Percentiles rank a stretch among this genome's conserved stretches.
phyloP scores from a whole-genome alignment of 2,797 vertebrate species.

The Onychomys leucogaster region DNA sequence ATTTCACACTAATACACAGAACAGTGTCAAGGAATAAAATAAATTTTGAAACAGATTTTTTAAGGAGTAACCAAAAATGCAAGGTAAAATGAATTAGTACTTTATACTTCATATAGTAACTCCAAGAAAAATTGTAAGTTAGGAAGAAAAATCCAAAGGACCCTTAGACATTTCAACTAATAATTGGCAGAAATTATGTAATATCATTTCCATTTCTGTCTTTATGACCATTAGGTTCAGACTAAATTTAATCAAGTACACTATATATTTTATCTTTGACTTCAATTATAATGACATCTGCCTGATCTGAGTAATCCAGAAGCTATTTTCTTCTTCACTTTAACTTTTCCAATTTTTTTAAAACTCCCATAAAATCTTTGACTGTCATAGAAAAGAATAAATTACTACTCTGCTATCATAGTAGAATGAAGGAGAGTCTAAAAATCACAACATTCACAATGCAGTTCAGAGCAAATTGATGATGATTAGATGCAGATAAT shows the following conservation, averaged over 20 bases:
- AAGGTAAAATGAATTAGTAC: background rate
- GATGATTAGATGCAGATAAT: background rate
- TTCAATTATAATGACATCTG: constrained; percentile 69
- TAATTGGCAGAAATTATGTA: constrained; percentile 38
- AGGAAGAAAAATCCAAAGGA: constrained; percentile 34
- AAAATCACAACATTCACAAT: constrained; percentile 35
- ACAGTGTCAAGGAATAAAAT: background rate
- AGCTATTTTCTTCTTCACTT: constrained; percentile 67
- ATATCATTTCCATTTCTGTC: constrained; percentile 65
- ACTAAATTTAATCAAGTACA: constrained; percentile 66
- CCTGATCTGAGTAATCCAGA: constrained; percentile 51
- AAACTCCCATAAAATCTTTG: constrained; percentile 59
- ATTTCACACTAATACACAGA: background rate
- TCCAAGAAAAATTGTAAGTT: background rate
- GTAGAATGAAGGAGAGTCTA: background rate
- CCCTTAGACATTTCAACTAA: constrained; percentile 13
- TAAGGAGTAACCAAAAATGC: background rate
- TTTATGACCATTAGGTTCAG: constrained; percentile 45
- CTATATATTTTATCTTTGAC: constrained; percentile 61
- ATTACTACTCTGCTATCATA: background rate
- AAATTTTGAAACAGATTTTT: background rate
- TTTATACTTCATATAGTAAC: background rate
- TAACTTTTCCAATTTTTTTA: constrained; percentile 49
- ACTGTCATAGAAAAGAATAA: constrained; percentile 54
- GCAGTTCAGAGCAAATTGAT: constrained; percentile 9